Base-by-base conservation (phyloP, 1,140 invertebrate genomes). In the Pseudomyrmex sp. region DNA sequence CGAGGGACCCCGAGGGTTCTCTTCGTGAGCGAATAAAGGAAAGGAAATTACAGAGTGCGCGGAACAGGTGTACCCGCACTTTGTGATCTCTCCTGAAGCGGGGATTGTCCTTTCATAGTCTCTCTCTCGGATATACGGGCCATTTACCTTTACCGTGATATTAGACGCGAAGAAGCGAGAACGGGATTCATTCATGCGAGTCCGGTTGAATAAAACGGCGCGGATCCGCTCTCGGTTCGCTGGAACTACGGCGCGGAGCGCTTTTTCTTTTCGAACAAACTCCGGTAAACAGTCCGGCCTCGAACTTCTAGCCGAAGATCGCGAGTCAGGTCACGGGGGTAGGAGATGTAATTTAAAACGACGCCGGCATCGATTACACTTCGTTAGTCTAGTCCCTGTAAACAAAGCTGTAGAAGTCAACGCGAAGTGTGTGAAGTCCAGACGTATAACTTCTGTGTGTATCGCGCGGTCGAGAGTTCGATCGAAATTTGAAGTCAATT, bases 141-240 rank as follows among this genome's bases (percentile, higher is more conserved):
- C 92, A 93, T 94, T 94, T 93, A 91, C 89, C 89, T 91, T 92
- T 92, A 91, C 85, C 85, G 10, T 50, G 82, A 79, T 69, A 89
- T 90, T 90, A 82, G 46, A 82, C 75, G 70, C 83, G 77, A 84
- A 82, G 76, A 63, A 62, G 80, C 61, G 50, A 46, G 54, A 88
- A 80, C 54, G 79, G 76, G 86, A 84, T 66, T 85, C 84, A 92
- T 92, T 92, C 89, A 91, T 50, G 56, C 73, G 74, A 85, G 83
- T 66, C 70, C 82, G 23, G 48, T 44, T 26, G 59, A 85, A 91
- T 82, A 54, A 84, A 86, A 79, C 18, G 59, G 26, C 13, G 15
- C 68, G 84, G 73, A 44, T 70, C 63, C 44, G 12, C 2, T 12
- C 5, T 20, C n/a, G 46, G 5, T n/a, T 10, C 26, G 26, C 20